Conservation (phyloP, 2,888 invertebrate genomes). For the Melanophora roralis region DNA sequence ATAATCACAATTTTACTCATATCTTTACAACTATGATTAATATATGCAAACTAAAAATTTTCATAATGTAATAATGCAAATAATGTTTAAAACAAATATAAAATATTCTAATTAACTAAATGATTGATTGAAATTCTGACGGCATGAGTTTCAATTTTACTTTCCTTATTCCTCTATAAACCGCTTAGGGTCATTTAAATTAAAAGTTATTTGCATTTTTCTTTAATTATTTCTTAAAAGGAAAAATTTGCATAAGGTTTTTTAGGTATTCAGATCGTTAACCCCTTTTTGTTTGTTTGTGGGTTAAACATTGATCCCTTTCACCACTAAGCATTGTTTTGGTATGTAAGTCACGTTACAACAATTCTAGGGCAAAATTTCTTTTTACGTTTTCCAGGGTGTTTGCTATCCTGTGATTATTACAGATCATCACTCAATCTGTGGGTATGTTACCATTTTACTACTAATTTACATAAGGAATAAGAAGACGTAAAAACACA, state of each 20-base stretch:
- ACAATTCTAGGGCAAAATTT: slow-evolving; percentile 22
- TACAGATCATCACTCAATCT: slow-evolving; percentile 54
- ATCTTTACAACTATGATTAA: slow-evolving; percentile 23
- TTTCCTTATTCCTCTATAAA: slow-evolving; percentile 25
- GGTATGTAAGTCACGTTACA: slow-evolving; percentile 61
- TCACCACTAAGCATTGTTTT: slow-evolving; percentile 62
- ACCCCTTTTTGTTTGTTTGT: slow-evolving; percentile 44
- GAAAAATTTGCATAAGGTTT: slow-evolving; percentile 38
- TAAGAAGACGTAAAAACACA: neutral
- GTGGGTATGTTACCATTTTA: slow-evolving; percentile 39
- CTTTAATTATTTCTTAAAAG: slow-evolving; percentile 13
- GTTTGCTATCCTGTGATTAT: slow-evolving; percentile 18
- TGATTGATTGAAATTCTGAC: slow-evolving; percentile 59
- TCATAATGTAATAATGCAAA: slow-evolving; percentile 56
- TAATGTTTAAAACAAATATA: slow-evolving; percentile 2
- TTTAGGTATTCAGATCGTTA: neutral
- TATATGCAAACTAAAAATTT: slow-evolving; percentile 3
- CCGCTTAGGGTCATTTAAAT: slow-evolving; percentile 60
- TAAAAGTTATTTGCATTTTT: slow-evolving; percentile 54
- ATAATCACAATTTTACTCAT: neutral
- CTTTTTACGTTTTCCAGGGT: neutral
- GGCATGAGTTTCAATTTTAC: slow-evolving; percentile 42
- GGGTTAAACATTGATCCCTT: slow-evolving; percentile 59
- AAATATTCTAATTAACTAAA: slow-evolving; percentile 12
- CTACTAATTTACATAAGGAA: slow-evolving; percentile 50